phyloP scores from a whole-genome alignment of 2,888 invertebrate species.

The Amphipyra tragopoginis region DNA sequence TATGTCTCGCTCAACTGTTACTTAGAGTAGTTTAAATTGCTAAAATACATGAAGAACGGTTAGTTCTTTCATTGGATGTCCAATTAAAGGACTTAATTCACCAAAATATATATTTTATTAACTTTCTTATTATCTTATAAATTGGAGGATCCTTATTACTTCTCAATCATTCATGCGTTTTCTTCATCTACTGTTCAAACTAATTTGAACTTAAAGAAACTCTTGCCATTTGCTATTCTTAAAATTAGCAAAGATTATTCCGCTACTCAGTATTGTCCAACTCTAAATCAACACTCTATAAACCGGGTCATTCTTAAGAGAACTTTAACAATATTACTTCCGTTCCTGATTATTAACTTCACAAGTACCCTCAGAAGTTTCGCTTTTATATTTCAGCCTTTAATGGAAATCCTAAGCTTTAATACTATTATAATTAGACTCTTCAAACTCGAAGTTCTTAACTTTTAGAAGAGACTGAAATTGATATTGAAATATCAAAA shows the following conservation, averaged over 20 bases:
- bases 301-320: constrained; percentile 37
- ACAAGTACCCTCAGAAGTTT: constrained; percentile 46
- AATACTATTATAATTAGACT: constrained; percentile 48
- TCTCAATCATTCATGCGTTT: no score
- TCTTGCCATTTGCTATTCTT: constrained; percentile 7
- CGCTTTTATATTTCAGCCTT: constrained; percentile 42
- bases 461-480: constrained; percentile 19
- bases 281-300: constrained; percentile 25
- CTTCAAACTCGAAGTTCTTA: constrained; percentile 24
- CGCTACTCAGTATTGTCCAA: constrained; percentile 23
- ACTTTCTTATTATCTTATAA: no score
- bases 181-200: no score
- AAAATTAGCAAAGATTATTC: constrained; percentile 22
- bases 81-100: no score
- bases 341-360: constrained; percentile 51
- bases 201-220: no score
- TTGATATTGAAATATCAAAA: constrained; percentile 18
- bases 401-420: constrained; percentile 43
- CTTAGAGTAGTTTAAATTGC: neutral
- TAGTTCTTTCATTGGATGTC: no score
- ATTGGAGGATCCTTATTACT: no score
- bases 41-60: neutral
- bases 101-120: no score
- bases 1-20: constrained; percentile 5
- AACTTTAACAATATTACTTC: constrained; percentile 56